Evolutionary conservation across 2,797 vertebrate species (phyloP), one percentile per base, ranked within the genome.

Genomic region (Toxotes lorentzi): DNA sequence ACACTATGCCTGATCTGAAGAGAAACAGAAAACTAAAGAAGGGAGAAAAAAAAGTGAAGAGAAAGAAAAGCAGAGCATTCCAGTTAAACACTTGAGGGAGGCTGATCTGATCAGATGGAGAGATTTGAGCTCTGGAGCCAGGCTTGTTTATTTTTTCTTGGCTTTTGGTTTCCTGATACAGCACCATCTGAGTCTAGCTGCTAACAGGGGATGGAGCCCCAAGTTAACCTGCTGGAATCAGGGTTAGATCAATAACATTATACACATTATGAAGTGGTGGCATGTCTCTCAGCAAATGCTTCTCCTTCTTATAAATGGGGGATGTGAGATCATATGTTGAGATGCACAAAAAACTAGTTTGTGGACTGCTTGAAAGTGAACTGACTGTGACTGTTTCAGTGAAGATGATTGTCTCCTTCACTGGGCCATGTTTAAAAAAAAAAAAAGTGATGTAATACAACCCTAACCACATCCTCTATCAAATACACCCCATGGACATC

Each of bases 91-190:
- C 69, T 77, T 76, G 82, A 86, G 78, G 76, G 78, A 85, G 82
- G 54, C 63, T 5, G 79, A 87, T 79, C 70, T 83, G 88, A 91
- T 93, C 82, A 69, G 90, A 90, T 82, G 79, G 78, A 78, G 82
- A 86, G 90, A 93, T 91, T 79, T 78, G 78, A 81, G 80, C 78
- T 73, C 43, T 72, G 71, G 76, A 84, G 72, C 51, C 65, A 81
- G 85, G 32, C 41, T 69, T 83, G 89, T 90, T 91, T 92, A 81
- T 93, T 92, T 85, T 73, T 81, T 73, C 74, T 76, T n/a, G 60
- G 81, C 75, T 80, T 86, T 80, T 54, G 38, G 82, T 87, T 92
- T 89, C 83, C 66, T 73, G 83, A 83, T 85, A 40, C 77, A 80
- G 70, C 70, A 76, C 76, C 54, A 53, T 79, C 40, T 59, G 63